Base-by-base conservation (phyloP, 2,113 vertebrate species). In the Stigmatopora nigra region DNA sequence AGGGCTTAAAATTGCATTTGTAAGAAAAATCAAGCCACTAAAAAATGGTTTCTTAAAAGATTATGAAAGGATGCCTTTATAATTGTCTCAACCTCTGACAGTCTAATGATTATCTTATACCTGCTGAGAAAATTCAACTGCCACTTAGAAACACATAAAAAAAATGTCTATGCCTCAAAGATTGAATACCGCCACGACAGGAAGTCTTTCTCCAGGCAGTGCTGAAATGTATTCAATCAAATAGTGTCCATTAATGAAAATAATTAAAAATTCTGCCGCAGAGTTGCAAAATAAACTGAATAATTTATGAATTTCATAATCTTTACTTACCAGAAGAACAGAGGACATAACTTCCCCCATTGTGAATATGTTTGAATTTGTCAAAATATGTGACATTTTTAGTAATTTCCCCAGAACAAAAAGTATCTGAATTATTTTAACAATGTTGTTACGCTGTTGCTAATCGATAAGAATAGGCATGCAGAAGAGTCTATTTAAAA, bases 161-260 rank as follows among this genome's bases (percentile, higher is more conserved):
- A 20, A 44, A 3, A 5, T 55, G 25, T 31, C 8, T 13, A 17
- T n/a, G 15, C 25, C 16, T 11, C 56, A 58, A 6, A 38, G 56
- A 41, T 19, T 17, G 57, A 17, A 59, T 59, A 22, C 7, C 11
- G 53, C 14, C 53, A 31, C 4, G 13, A 16, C 53, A 7, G 22
- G 12, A 25, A 56, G 25, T 56, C 22, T 14, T n/a, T 59, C 31
- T 59, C 35, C 17, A 59, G 9, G 57, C 31, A 59, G 35, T 72
- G 67, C 65, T 62, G 46, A 16, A 16, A 38, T 68, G 75, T 65
- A 61, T 51, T 45, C 71, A 82, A 82, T 75, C 65, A 77, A 69
- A 17, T 7, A 53, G 75, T 70, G 52, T 36, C n/a, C 56, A 61
- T 70, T 72, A 68, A 73, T 82, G 36, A 64, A 73, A 77, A 63